Evolutionary conservation across 2,888 invertebrate genomes (phyloP).

Genomic region (Eupithecia subfuscata): DNA sequence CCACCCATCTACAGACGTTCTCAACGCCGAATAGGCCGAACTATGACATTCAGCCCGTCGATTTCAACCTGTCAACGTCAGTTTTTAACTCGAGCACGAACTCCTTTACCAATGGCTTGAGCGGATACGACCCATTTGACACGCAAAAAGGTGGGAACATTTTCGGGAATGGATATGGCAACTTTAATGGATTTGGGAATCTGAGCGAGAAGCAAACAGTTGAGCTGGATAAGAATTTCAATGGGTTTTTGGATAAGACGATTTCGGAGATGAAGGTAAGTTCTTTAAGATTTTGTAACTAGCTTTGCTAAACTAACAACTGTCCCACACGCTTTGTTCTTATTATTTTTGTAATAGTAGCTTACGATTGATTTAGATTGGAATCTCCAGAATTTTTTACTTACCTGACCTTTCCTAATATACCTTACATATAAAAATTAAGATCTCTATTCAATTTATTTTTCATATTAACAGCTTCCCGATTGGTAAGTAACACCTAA

Average conservation of each 20-base stretch:
- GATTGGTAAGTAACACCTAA: conserved; percentile 59
- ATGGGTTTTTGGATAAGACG: conserved; percentile 91
- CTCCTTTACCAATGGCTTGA: conserved; percentile 74
- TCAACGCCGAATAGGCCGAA: conserved; percentile 68
- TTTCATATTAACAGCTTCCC: conserved; percentile 59
- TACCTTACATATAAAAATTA: conserved; percentile 50
- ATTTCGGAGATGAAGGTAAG: conserved; percentile 94
- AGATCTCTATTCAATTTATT: conserved; percentile 25
- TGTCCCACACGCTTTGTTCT: neutral
- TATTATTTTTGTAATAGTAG: neutral
- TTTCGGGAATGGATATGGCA: conserved; percentile 72
- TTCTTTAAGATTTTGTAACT: neutral
- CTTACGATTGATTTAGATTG: neutral
- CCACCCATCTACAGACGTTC: conserved; percentile 31
- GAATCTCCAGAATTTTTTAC: neutral
- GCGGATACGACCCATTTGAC: conserved; percentile 91
- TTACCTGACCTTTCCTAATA: neutral
- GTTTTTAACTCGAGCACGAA: conserved; percentile 69
- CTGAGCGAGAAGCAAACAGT: conserved; percentile 79
- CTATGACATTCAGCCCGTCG: conserved; percentile 69
- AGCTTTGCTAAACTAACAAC: neutral
- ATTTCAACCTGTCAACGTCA: conserved; percentile 76
- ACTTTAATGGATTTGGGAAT: conserved; percentile 78
- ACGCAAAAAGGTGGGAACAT: conserved; percentile 87
- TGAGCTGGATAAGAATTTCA: conserved; percentile 85